phyloP scores from a whole-genome alignment of 64 coral and sea anemone genomes.

The Montipora efflorescens region DNA sequence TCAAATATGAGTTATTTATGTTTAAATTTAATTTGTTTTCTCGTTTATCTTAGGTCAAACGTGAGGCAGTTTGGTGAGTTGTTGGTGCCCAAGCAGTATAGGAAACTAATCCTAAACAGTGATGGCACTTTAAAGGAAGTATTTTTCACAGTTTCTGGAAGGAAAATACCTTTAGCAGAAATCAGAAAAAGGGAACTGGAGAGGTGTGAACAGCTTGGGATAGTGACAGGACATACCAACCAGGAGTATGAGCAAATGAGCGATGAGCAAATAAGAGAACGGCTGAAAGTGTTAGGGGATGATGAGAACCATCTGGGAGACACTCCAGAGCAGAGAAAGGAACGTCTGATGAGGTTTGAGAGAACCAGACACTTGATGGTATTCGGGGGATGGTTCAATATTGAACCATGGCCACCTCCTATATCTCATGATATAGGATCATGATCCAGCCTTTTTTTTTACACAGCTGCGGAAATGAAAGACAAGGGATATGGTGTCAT shows the following conservation, averaged over 20 bases:
- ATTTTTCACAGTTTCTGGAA: constrained; percentile 53
- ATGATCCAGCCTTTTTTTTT: constrained; percentile 69
- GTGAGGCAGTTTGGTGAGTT: constrained; percentile 35
- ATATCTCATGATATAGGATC: constrained; percentile 36
- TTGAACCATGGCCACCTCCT: constrained; percentile 72
- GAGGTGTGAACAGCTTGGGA: constrained; percentile 47
- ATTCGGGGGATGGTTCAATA: constrained; percentile 66
- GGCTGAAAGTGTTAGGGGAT: constrained; percentile 20
- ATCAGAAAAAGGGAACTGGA: constrained; percentile 32
- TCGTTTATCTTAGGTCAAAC: background rate
- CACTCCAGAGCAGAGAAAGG: constrained; percentile 1
- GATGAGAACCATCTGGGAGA: background rate
- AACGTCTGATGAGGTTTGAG: constrained; percentile 30
- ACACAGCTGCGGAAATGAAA: constrained; percentile 59
- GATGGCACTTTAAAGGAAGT: constrained; percentile 50
- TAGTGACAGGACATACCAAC: constrained; percentile 68
- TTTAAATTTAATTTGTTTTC: background rate
- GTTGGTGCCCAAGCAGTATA: constrained; percentile 42
- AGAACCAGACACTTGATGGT: constrained; percentile 59
- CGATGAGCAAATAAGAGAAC: constrained; percentile 24
- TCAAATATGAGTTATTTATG: too few relatives aligned
- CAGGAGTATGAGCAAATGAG: constrained; percentile 40
- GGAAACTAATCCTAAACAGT: constrained; percentile 28
- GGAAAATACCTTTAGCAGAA: constrained; percentile 69
- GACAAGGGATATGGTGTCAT: constrained; percentile 44